Evolutionary conservation across 2,888 invertebrate genomes (phyloP), one percentile per base, ranked within the genome.

Genomic region (Phragmatobia fuliginosa): DNA sequence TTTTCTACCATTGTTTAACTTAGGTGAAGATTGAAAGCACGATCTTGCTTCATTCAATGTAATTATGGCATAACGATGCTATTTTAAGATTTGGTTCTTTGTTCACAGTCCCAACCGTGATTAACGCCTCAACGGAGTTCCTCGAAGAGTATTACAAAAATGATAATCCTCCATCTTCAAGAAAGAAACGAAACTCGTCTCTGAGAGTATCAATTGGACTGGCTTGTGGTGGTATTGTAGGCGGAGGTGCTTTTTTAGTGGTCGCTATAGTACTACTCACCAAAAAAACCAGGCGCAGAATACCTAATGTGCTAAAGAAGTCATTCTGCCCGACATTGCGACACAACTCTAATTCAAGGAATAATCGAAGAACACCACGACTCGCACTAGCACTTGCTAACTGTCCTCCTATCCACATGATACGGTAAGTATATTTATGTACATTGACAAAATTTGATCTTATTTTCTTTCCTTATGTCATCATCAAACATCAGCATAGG

Each of bases 251-350:
- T 90, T 77, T 96, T 94, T 81, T 96, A 88, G 93, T 96, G 52
- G 94, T 95, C 1, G 96, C 96, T 70, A 96, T 96, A 16, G 96
- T 97, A 0, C 90, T 97, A 2, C 96, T 97, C 28, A 97, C 97
- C 0, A 94, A 93, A 72, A 87, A 91, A 32, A 88, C 91, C 1
- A 85, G 94, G 33, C 85, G 93, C 7, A 85, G 94, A 33, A 93
- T 94, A 5, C 92, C 94, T 0, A 92, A 92, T 31, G 76, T 94
- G 83, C 78, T 94, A 8, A 96, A 90, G 92, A 96, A 92, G 82
- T 94, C 92, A 1, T 94, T 94, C 83, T 95, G 93, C 76, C 93
- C 92, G n/a, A 91, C 90, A 0, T 78, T 92, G 83, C 92, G 87
- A 78, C 91, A 82, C 71, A 90, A 75, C 75, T 91, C 88, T 2